Base-by-base conservation (phyloP, 2,797 vertebrate species). In the Poecilia picta region DNA sequence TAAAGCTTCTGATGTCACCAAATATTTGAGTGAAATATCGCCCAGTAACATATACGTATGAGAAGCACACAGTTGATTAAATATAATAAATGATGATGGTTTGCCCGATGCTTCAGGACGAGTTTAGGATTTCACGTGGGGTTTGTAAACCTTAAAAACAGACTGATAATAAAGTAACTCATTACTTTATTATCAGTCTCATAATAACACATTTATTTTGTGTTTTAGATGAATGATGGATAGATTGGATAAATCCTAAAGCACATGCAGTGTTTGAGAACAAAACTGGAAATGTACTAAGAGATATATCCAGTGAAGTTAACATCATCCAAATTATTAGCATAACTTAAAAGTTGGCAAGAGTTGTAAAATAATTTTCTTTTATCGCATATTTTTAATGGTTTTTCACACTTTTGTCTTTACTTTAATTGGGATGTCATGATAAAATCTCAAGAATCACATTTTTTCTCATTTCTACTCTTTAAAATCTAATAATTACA, bases 31-130 rank as follows among this genome's bases (percentile, higher is more conserved):
- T 73, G 33, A 77, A 73, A 78, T 74, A 79, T 89, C 46, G 64
- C 41, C 72, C n/a, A 43, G 53, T 79, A 49, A 78, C 74, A 5
- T 43, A 6, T 72, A 4, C 28, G 41, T 73, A 46, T 92, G 93
- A 87, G 92, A 94, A 93, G 74, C 33, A 70, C n/a, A 86, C 92
- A 93, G 75, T 45, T 93, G 90, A 39, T 80, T 79, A 81, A 64
- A 75, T 77, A 79, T 86, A 59, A 83, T 88, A 88, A 94, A 92
- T 15, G 7, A 0, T 11, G 25, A 78, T 79, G 75, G 31, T 80
- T 72, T 25, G 31, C 43, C 11, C 81, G 11, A 3, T 15, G 23
- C 16, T 74, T 80, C 78, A 87, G 85, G 78, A 79, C 73, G 55
- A 47, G 53, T 36, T 41, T 18, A 6, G 45, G 81, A 80, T 18